Evolutionary conservation across 2,113 vertebrate species (phyloP).

Genomic region (Paralichthys olivaceus): DNA sequence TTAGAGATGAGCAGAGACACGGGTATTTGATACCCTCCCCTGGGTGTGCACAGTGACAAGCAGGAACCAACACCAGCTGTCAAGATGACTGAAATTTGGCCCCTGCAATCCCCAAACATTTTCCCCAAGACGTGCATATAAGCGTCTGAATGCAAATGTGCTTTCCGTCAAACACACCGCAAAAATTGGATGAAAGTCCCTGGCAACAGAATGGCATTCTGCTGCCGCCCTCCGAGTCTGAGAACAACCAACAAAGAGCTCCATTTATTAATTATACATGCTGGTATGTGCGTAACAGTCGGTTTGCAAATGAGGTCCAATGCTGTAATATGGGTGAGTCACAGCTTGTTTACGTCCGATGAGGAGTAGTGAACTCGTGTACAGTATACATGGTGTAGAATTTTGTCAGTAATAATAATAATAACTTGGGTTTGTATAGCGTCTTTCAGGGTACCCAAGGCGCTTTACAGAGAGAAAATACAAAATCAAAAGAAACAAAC

Average conservation of each 20-base stretch:
- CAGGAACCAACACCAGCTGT: neutral
- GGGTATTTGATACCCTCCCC: neutral
- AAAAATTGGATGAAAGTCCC: slow-evolving; percentile 10
- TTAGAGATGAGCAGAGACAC: neutral
- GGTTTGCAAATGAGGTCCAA: slow-evolving; percentile 7
- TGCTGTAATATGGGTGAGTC: neutral
- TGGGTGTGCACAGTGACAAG: neutral
- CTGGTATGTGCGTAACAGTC: slow-evolving; percentile 1
- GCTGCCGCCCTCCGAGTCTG: slow-evolving; percentile 13
- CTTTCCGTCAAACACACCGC: slow-evolving; percentile 4
- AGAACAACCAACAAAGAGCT: slow-evolving; percentile 38
- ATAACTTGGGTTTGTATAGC: too few species aligned
- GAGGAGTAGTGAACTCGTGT: neutral
- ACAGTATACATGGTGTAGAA: neutral
- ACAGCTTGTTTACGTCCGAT: neutral
- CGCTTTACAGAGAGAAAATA: too few species aligned
- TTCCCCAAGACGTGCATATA: neutral
- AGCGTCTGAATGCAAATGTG: slow-evolving; percentile 6
- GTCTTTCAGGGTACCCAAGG: too few species aligned
- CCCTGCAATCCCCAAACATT: neutral
- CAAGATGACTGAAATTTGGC: neutral
- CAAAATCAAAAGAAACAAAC: too few species aligned
- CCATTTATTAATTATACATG: slow-evolving; percentile 29
- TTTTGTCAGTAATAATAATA: too few species aligned
- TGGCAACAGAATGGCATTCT: slow-evolving; percentile 3